Conservation (phyloP, 1,140 invertebrate genomes). For the Lepidotrigona ventralis region DNA sequence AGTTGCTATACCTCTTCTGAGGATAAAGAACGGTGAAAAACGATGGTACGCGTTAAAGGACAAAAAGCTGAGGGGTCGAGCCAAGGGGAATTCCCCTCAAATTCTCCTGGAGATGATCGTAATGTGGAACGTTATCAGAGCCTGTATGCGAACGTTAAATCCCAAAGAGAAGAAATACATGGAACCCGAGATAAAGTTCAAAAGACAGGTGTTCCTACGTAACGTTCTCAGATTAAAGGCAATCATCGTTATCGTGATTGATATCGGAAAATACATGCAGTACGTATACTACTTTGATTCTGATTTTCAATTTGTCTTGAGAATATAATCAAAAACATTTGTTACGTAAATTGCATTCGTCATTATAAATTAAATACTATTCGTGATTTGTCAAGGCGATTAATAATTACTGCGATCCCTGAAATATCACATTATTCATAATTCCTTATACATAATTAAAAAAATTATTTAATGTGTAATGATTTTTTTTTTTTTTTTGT, state of each 20-base stretch:
- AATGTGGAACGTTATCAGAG: slow-evolving; percentile 95
- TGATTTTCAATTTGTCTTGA: neutral
- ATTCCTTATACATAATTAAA: neutral
- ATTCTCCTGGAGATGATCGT: slow-evolving; percentile 96
- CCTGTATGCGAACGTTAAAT: slow-evolving; percentile 94
- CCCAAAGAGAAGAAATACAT: slow-evolving; percentile 98
- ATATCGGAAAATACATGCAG: slow-evolving; percentile 95
- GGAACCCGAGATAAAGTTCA: slow-evolving; percentile 96
- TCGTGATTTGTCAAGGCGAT: neutral
- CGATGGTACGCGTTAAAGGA: slow-evolving; percentile 98
- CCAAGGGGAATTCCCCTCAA: slow-evolving; percentile 94
- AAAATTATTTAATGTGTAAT: neutral
- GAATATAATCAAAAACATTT: slow-evolving; percentile 20
- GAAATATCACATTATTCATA: neutral
- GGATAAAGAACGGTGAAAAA: slow-evolving; percentile 94
- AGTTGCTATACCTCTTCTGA: slow-evolving; percentile 92
- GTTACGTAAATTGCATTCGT: slow-evolving; percentile 21
- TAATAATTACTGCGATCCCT: neutral
- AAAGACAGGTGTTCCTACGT: slow-evolving; percentile 94
- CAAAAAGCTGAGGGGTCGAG: slow-evolving; percentile 92
- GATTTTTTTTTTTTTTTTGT: neutral
- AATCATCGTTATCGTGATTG: slow-evolving; percentile 93
- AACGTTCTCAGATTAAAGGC: slow-evolving; percentile 96
- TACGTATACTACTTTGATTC: slow-evolving; percentile 79
- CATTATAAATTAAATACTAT: neutral